phyloP scores from a whole-genome alignment of 2,113 vertebrate genomes.

The Xenopus tropicalis region DNA sequence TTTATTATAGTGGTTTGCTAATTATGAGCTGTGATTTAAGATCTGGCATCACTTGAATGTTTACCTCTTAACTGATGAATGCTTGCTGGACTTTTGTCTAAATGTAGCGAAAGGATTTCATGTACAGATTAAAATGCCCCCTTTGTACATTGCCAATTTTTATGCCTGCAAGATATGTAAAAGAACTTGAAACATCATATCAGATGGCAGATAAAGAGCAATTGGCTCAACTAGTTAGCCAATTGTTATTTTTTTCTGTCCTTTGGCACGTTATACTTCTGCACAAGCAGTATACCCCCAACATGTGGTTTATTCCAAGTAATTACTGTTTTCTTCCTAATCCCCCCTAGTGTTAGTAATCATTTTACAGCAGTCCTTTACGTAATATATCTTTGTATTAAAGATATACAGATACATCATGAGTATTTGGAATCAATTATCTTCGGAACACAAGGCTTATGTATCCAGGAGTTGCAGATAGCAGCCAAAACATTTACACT shows the following conservation, averaged over 20 bases:
- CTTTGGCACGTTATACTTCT: not conserved
- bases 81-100: not conserved
- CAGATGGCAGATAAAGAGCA: not conserved
- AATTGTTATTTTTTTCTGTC: not conserved
- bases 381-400: too few species aligned
- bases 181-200: not conserved
- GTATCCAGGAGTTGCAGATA: too few species aligned
- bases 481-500: too few species aligned
- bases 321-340: too few species aligned
- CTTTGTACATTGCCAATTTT: not conserved
- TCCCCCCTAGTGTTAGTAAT: too few species aligned
- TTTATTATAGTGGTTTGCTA: not conserved
- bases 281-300: too few species aligned
- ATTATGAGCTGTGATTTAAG: constrained; percentile 3
- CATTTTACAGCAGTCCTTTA: too few species aligned
- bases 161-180: not conserved
- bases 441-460: too few species aligned
- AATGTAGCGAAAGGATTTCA: not conserved
- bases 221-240: not conserved
- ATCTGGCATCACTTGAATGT: not conserved
- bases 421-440: too few species aligned
- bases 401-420: too few species aligned
- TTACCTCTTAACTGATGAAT: constrained; percentile 2
- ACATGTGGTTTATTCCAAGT: too few species aligned
- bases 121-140: not conserved